These are phyloP conservation scores for Mayetiola destructor DNA, from an alignment of 2,888 invertebrate species.

Conservation along the genomic window DNA sequence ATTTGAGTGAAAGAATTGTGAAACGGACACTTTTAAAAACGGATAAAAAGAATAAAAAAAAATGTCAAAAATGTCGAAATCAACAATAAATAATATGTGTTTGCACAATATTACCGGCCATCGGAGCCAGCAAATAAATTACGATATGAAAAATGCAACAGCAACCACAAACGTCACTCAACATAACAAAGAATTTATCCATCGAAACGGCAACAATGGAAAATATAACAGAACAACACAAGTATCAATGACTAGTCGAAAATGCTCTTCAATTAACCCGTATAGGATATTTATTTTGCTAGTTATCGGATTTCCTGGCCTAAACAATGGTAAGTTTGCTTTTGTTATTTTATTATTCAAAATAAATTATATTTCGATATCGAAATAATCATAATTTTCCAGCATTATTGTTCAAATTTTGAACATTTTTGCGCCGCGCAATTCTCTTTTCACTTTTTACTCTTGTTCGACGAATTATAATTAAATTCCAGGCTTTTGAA, in stretches of 20 bases:
- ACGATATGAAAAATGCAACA: no score
- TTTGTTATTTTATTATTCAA: no score
- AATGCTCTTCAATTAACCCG: slow-evolving; percentile 11
- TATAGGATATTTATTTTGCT: slow-evolving; percentile 23
- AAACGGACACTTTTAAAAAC: no score
- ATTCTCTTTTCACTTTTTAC: no score
- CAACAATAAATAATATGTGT: neutral
- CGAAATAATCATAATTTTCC: no score
- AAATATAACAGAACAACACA: neutral
- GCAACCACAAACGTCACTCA: no score
- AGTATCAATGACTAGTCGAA: slow-evolving; percentile 6
- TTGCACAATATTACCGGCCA: neutral
- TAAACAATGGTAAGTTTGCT: slow-evolving; percentile 26
- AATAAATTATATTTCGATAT: no score
- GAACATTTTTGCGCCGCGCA: no score
- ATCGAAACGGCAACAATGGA: neutral
- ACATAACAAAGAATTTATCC: neutral
- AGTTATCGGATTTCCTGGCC: slow-evolving; percentile 24
- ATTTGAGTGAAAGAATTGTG: no score
- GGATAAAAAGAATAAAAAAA: neutral
- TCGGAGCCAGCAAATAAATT: neutral
- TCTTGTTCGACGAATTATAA: no score
- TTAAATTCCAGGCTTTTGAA: no score
- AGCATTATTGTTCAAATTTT: no score
- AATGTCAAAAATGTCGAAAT: neutral